Base-by-base conservation (phyloP, 2,113 vertebrate species). In the Pagrus major region DNA sequence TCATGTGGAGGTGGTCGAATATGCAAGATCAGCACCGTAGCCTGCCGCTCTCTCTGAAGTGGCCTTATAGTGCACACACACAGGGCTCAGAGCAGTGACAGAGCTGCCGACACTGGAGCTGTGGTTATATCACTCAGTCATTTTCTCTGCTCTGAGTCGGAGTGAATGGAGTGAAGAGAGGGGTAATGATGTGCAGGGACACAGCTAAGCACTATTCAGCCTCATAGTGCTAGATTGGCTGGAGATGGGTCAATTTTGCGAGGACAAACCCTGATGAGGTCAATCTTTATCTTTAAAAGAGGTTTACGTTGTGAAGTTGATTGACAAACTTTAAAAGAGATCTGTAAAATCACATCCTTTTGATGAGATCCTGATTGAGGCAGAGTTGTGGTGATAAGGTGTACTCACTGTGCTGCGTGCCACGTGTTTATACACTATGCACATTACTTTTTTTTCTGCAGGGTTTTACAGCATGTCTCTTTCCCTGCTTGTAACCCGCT, bases 121-220 rank as follows among this genome's bases (percentile, higher is more conserved):
- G 58, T 37, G 54, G 66, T 82, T 82, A 69, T 81, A 87, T 81
- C 78, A 70, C 71, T 84, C 80, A 66, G 73, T 86, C 86, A 86
- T 88, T 88, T 76, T 87, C 81, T 69, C 76, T 85, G 72, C 76
- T 81, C 85, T 56, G 65, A 81, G 61, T 70, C 69, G 18, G 54
- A 84, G 85, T 76, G 85, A 91, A 89, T 86, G 83, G 67, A 88
- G 60, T 86, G 85, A 87, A 84, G 81, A 89, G 83, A 72, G 68
- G 71, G 77, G 69, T 90, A 89, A 90, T 92, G 88, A 85, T 86
- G 86, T 89, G 83, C 83, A 0, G 77, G 84, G 72, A 83, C 78
- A 83, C 72, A 77, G 78, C 84, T 82, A 79, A 88, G 81, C 78
- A 78, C 78, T 84, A 71, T 72, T 84, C 78, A 78, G 72, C 73